phyloP scores from a whole-genome alignment of 2,888 invertebrate genomes.

The Bembecia ichneumoniformis region DNA sequence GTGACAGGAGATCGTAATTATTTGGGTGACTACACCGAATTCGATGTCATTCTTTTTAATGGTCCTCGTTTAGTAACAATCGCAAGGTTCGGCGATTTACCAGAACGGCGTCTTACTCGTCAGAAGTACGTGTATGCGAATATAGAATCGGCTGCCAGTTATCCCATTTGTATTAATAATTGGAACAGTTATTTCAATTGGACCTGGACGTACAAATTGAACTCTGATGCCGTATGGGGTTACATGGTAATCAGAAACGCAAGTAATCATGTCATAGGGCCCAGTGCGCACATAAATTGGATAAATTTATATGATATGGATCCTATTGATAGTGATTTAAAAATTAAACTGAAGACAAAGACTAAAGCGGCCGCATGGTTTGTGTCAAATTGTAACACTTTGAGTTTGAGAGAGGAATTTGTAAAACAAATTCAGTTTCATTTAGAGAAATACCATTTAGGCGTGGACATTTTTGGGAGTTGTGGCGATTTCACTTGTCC shows the following conservation, averaged over 20 bases:
- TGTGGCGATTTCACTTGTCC: slow-evolving; percentile 40
- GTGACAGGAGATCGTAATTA: slow-evolving; percentile 33
- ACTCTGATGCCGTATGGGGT: slow-evolving; percentile 44
- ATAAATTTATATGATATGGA: slow-evolving; percentile 20
- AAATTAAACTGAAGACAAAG: slow-evolving; percentile 22
- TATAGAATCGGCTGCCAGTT: slow-evolving; percentile 38
- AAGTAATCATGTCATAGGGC: slow-evolving; percentile 31
- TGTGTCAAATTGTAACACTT: slow-evolving; percentile 39
- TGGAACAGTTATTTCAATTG: slow-evolving; percentile 48
- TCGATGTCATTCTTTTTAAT: slow-evolving; percentile 40
- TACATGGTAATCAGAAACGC: slow-evolving; percentile 34
- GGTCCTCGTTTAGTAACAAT: slow-evolving; percentile 30
- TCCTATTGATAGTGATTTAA: slow-evolving; percentile 18
- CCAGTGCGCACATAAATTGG: slow-evolving; percentile 30
- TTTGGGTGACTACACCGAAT: slow-evolving; percentile 29
- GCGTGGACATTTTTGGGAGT: slow-evolving; percentile 37
- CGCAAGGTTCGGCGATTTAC: slow-evolving; percentile 19
- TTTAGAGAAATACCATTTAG: slow-evolving; percentile 26
- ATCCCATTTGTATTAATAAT: slow-evolving; percentile 28
- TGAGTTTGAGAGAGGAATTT: slow-evolving; percentile 32
- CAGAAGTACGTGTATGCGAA: slow-evolving; percentile 49
- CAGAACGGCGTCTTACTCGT: slow-evolving; percentile 19
- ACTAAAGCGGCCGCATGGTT: slow-evolving; percentile 43
- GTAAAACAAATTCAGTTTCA: slow-evolving; percentile 22
- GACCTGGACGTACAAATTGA: slow-evolving; percentile 54